phyloP scores from a whole-genome alignment of 1,140 invertebrate genomes.

The Probaryconus sp. region DNA sequence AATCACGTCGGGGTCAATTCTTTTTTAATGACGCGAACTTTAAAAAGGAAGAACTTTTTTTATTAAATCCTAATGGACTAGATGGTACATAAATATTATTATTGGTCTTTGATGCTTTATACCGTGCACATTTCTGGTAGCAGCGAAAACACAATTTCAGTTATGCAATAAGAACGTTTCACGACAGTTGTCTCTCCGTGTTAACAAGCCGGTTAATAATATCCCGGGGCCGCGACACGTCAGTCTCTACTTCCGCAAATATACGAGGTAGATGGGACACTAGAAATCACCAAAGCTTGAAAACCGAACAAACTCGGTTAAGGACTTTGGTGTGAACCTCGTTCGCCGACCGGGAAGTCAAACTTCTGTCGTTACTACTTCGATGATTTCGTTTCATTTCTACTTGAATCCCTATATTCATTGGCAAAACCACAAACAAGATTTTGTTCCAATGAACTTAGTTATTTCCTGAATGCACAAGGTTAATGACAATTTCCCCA shows the following conservation, averaged over 20 bases:
- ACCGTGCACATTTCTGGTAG: constrained; percentile 58
- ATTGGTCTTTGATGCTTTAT: constrained; percentile 50
- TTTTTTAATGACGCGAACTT: too few species aligned
- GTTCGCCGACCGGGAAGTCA: constrained; percentile 40
- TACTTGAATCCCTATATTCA: constrained; percentile 39
- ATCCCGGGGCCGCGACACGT: constrained; percentile 65
- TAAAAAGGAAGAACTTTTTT: too few species aligned
- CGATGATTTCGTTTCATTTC: constrained; percentile 52
- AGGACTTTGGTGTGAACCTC: constrained; percentile 62
- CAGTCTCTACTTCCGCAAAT: constrained; percentile 63
- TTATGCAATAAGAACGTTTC: constrained; percentile 68
- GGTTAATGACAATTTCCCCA: constrained; percentile 48
- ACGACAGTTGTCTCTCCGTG: constrained; percentile 58
- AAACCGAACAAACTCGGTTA: constrained; percentile 76
- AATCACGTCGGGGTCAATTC: constrained; percentile 98
- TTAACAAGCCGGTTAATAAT: constrained; percentile 72
- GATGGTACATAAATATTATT: too few species aligned
- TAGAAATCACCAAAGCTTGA: constrained; percentile 73
- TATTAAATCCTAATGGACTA: too few species aligned
- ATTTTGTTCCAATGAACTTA: constrained; percentile 54
- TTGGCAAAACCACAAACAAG: constrained; percentile 43
- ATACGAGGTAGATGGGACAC: constrained; percentile 57
- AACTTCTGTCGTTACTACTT: constrained; percentile 50
- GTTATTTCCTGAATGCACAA: constrained; percentile 49
- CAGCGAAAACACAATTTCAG: constrained; percentile 65